Percentiles rank a stretch among this genome's conserved stretches.
Evolutionary conservation across 2,888 invertebrate genomes (phyloP).

Genomic region (Drosophila ustulata): DNA sequence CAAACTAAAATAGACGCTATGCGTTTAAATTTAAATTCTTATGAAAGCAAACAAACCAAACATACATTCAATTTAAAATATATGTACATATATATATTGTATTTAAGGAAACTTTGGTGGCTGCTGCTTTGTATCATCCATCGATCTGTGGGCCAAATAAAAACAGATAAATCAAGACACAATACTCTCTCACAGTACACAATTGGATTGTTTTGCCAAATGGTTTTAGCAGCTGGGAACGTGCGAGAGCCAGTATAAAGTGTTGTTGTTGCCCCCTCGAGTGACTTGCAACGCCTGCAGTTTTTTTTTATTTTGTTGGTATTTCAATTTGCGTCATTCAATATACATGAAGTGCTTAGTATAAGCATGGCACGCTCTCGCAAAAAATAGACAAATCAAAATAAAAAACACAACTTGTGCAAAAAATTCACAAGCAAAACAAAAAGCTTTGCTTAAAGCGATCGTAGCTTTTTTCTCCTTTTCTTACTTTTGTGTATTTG

Average conservation of each 20-base stretch:
- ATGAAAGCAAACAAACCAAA: constrained; percentile 38
- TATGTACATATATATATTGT: not conserved
- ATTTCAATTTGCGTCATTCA: constrained; percentile 71
- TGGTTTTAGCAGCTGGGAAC: constrained; percentile 38
- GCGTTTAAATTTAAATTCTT: constrained; percentile 60
- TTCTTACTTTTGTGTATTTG: constrained; percentile 6
- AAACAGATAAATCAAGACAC: constrained; percentile 46
- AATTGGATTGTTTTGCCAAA: constrained; percentile 71
- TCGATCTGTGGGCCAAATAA: constrained; percentile 55
- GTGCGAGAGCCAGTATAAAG: constrained; percentile 47
- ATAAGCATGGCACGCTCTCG: constrained; percentile 1
- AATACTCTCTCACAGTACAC: constrained; percentile 48
- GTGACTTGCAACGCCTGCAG: constrained; percentile 60
- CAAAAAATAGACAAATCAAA: constrained; percentile 11
- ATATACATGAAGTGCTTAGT: constrained; percentile 9
- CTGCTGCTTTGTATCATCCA: constrained; percentile 39
- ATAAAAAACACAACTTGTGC: constrained; percentile 17
- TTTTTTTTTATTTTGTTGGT: constrained; percentile 21
- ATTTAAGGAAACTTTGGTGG: constrained; percentile 25
- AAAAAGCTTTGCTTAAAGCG: constrained; percentile 26
- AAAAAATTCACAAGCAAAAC: constrained; percentile 14
- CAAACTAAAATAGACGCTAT: constrained; percentile 50
- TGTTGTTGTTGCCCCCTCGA: constrained; percentile 32
- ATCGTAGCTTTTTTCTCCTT: not conserved
- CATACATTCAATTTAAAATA: constrained; percentile 4